Percentiles rank a stretch among this genome's conserved stretches.
Conservation (phyloP, 2,797 vertebrate species). For the Hemibagrus guttatus region DNA sequence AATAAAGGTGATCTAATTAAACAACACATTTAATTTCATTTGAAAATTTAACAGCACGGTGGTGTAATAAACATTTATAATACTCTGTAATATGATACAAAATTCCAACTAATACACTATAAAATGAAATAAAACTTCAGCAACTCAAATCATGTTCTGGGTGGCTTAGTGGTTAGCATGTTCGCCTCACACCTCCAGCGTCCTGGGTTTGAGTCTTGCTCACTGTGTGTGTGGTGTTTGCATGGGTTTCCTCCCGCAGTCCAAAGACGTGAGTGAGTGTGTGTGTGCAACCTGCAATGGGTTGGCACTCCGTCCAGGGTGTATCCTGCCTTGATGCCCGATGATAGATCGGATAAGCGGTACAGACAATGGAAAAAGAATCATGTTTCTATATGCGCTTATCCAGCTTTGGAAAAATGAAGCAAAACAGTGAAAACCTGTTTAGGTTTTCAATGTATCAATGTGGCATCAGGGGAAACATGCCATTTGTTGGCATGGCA, state of each 20-base stretch:
- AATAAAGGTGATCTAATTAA: not conserved
- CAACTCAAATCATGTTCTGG: not conserved
- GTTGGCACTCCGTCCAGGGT: no score
- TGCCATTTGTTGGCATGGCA: slow-evolving; percentile 3
- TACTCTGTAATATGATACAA: not conserved
- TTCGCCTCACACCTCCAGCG: no score
- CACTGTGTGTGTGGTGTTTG: no score
- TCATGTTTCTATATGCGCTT: not conserved
- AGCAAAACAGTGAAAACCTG: not conserved
- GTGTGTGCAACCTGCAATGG: no score
- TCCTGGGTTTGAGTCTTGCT: no score
- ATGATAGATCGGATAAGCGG: no score
- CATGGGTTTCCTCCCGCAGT: no score
- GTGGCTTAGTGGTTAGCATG: no score
- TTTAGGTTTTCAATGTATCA: not conserved
- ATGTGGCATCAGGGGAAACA: not conserved
- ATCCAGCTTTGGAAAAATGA: not conserved
- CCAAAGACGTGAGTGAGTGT: no score
- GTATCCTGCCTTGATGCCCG: no score
- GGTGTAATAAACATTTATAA: not conserved
- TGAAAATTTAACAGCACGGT: not conserved
- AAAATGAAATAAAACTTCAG: not conserved
- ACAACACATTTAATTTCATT: not conserved
- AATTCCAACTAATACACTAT: not conserved
- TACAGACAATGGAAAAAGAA: no score